These are phyloP conservation scores for Drosophila sordidula DNA, from an alignment of 2,888 invertebrate species.

Conservation along the genomic window DNA sequence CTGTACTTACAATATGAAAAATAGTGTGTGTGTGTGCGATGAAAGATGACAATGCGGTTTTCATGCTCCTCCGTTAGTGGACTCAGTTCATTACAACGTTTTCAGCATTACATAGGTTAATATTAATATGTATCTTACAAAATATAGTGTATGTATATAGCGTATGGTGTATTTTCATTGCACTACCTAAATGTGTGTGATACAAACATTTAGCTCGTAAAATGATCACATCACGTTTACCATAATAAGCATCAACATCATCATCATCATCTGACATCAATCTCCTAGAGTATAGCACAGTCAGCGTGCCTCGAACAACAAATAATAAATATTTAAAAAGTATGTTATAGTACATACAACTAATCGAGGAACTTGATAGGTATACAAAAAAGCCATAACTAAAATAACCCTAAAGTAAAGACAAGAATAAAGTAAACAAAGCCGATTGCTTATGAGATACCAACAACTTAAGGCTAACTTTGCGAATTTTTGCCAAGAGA, in stretches of 20 bases:
- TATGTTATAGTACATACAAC: conserved; percentile 50
- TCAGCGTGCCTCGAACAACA: conserved; percentile 53
- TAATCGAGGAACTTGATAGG: conserved; percentile 57
- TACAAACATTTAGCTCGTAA: conserved; percentile 74
- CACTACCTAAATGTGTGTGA: conserved; percentile 63
- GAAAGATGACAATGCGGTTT: conserved; percentile 63
- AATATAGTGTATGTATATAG: conserved; percentile 49
- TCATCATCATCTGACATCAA: conserved; percentile 37
- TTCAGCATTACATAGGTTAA: conserved; percentile 41
- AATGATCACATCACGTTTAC: conserved; percentile 78
- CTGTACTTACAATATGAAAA: too few species aligned
- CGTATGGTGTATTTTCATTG: conserved; percentile 54
- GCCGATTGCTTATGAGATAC: conserved; percentile 53
- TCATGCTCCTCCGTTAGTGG: conserved; percentile 61
- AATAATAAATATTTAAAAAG: conserved; percentile 79
- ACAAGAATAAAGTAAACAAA: conserved; percentile 55
- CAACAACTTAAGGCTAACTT: conserved; percentile 69
- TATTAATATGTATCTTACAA: conserved; percentile 60
- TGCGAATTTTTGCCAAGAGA: conserved; percentile 57
- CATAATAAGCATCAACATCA: conserved; percentile 64
- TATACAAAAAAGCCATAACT: conserved; percentile 41
- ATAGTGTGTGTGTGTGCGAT: conserved; percentile 56
- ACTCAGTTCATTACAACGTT: conserved; percentile 72
- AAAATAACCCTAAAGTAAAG: conserved; percentile 47
- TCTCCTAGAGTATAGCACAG: conserved; percentile 34